These are phyloP conservation scores for Erannis defoliaria DNA, from an alignment of 2,888 invertebrate genomes.

Conservation along the genomic window DNA sequence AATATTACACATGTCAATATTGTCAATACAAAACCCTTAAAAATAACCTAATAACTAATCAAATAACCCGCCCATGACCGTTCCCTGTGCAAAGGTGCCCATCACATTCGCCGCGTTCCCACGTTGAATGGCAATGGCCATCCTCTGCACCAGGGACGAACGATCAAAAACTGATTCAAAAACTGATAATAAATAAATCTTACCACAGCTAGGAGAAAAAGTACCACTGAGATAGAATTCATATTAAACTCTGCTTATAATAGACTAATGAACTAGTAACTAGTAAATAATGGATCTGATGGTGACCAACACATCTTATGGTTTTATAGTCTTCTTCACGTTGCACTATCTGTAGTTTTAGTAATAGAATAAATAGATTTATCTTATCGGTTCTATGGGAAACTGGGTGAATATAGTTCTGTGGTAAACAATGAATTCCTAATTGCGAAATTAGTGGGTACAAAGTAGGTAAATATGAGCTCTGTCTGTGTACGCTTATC, in stretches of 20 bases:
- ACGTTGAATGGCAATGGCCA: too few relatives aligned
- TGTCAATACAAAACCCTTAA: too few relatives aligned
- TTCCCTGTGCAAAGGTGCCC: too few relatives aligned
- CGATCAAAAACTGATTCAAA: too few relatives aligned
- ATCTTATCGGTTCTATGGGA: slow-evolving; percentile 63
- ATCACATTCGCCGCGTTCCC: too few relatives aligned
- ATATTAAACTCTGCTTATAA: slow-evolving; percentile 58
- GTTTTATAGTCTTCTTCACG: slow-evolving; percentile 65
- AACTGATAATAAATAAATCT: slow-evolving; percentile 9
- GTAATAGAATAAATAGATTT: slow-evolving; percentile 56
- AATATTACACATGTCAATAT: too few relatives aligned
- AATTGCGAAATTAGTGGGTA: slow-evolving; percentile 33
- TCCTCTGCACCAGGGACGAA: too few relatives aligned
- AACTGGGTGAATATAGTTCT: slow-evolving; percentile 47
- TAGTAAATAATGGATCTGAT: slow-evolving; percentile 43
- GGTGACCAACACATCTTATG: slow-evolving; percentile 44
- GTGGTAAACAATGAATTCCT: slow-evolving; percentile 38
- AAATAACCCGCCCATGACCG: too few relatives aligned
- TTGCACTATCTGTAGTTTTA: slow-evolving; percentile 52
- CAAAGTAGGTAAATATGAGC: not conserved
- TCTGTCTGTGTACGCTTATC: too few relatives aligned
- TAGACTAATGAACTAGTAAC: slow-evolving; percentile 4
- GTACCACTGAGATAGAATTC: slow-evolving; percentile 54
- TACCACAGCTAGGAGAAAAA: slow-evolving; percentile 58
- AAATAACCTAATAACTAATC: too few relatives aligned